Percentiles rank a stretch among this genome's conserved stretches.
Conservation (phyloP, 1,140 invertebrate genomes). For the Pseudomyrmex cubaensis region DNA sequence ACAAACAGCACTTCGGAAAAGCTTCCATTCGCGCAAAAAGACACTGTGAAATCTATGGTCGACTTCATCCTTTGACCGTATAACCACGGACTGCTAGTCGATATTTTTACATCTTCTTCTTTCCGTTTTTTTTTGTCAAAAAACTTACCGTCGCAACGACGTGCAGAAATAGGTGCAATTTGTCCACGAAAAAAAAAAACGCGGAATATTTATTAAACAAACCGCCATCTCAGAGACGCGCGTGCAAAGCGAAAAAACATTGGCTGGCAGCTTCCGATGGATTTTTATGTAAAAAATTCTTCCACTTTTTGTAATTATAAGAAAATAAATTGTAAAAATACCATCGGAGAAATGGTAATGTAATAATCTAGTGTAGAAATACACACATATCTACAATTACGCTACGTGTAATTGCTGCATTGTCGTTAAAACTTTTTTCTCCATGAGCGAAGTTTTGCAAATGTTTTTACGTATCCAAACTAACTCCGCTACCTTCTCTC, state of each 20-base stretch:
- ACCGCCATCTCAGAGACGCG: no score
- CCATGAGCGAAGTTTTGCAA: background rate
- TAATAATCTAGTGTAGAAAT: background rate
- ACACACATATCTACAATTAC: slow-evolving; percentile 21
- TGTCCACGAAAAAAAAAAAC: no score
- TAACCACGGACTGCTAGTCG: no score
- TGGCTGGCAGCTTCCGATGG: no score
- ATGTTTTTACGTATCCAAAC: slow-evolving; percentile 2
- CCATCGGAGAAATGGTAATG: background rate
- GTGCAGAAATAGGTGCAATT: background rate
- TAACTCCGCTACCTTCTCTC: background rate
- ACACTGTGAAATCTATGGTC: background rate
- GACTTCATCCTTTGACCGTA: background rate
- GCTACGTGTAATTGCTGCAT: background rate
- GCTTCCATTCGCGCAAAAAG: background rate
- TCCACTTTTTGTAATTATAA: no score
- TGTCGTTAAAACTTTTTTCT: slow-evolving; percentile 2
- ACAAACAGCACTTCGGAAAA: background rate
- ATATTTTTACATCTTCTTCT: no score
- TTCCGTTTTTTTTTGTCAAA: no score
- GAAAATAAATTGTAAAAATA: no score
- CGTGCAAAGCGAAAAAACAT: no score
- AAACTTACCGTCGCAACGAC: no score
- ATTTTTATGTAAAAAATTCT: no score
- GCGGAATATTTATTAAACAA: no score